Evolutionary conservation across 1,140 invertebrate genomes (phyloP).

Genomic region (Aporrectodea caliginosa): DNA sequence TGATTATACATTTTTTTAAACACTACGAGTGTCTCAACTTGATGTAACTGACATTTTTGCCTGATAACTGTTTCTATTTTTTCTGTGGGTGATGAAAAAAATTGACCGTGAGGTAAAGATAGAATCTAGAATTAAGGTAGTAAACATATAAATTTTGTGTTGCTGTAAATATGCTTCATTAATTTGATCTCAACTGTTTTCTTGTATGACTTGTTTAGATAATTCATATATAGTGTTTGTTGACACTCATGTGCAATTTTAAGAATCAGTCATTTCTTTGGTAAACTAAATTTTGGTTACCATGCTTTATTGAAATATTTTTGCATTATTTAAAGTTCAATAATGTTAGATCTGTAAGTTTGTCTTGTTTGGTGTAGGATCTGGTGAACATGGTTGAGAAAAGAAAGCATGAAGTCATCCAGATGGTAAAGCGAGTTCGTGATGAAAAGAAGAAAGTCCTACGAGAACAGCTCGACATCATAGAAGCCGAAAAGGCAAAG

Average conservation of each 20-base stretch:
- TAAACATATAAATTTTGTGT: not conserved
- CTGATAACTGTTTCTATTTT: not conserved
- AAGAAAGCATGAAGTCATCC: slow-evolving; percentile 65
- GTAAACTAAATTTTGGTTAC: not conserved
- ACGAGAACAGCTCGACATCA: slow-evolving; percentile 82
- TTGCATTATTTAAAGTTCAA: not conserved
- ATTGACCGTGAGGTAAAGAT: not conserved
- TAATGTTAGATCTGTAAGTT: not conserved
- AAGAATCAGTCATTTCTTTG: not conserved
- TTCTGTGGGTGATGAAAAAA: not conserved
- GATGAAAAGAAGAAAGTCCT: slow-evolving; percentile 78
- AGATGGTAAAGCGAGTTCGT: slow-evolving; percentile 68
- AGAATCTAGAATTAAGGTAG: not conserved
- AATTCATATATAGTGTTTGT: too few relatives aligned
- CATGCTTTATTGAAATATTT: not conserved
- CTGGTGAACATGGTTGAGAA: slow-evolving; percentile 71
- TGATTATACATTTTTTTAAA: not conserved
- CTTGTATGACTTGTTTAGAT: too few relatives aligned
- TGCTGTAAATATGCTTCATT: too few relatives aligned
- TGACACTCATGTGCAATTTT: too few relatives aligned
- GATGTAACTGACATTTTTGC: not conserved
- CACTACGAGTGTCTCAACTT: not conserved
- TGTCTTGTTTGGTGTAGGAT: slow-evolving; percentile 42
- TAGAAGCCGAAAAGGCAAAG: slow-evolving; percentile 81
- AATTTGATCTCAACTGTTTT: too few relatives aligned